Evolutionary conservation across 2,113 vertebrate genomes (phyloP).

Genomic region (Astatoreochromis straeleni): DNA sequence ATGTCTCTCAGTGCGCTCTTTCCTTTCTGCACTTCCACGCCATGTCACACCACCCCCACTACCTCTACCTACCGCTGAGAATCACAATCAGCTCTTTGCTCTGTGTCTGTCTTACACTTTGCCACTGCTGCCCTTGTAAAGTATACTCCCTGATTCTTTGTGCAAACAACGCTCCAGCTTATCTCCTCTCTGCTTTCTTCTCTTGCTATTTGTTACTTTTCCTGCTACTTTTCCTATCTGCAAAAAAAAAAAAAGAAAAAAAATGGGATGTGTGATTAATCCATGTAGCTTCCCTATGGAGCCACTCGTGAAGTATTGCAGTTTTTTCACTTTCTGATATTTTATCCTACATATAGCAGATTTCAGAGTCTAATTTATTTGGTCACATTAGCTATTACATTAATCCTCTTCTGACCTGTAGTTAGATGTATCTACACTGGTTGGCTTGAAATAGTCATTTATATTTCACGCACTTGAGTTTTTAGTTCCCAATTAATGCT

Average conservation of each 20-base stretch:
- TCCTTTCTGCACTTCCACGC: background rate
- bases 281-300: background rate
- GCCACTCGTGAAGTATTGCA: background rate
- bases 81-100: conserved; percentile 1
- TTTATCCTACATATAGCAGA: background rate
- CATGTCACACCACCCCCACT: background rate
- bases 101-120: conserved; percentile 2
- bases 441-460: background rate
- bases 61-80: conserved; percentile 7
- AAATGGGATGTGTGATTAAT: background rate
- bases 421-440: background rate
- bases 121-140: background rate
- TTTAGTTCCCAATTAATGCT: conserved; percentile 2
- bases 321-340: background rate
- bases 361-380: background rate
- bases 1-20: conserved; percentile 4
- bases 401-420: background rate
- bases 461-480: background rate
- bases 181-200: background rate
- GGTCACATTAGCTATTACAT: background rate
- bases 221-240: background rate
- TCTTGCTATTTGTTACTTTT: background rate
- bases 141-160: background rate
- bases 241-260: background rate
- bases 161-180: background rate